Base-by-base conservation (phyloP, 2,113 vertebrate species). In the Zosterops japonicus region DNA sequence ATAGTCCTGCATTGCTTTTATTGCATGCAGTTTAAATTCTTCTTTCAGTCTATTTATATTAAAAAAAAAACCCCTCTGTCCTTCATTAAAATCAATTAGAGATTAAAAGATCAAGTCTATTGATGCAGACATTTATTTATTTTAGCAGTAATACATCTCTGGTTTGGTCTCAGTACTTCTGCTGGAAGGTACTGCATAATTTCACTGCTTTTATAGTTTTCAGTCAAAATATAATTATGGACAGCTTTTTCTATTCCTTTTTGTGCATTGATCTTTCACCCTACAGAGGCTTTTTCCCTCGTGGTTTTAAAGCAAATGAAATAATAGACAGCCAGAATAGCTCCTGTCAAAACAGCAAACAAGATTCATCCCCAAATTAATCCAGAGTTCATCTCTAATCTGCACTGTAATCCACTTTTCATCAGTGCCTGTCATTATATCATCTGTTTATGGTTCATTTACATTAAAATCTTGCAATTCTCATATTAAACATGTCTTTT, bases 331-430 rank as follows among this genome's bases (percentile, higher is more conserved):
- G 33, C 64, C 88, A 86, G 42, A 78, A 87, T 10, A 93, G 29
- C 41, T 92, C 19, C 49, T 64, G 70, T 79, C 71, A 86, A 94
- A 95, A 64, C 12, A 78, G 24, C 56, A 94, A 95, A 89, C 69
- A 89, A 87, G 14, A 75, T 68, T 70, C 56, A 84, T 84, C 39
- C 47, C 47, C 8, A 76, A 94, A 94, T 87, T 81, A 83, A 90
- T 80, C 53, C 42, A 65, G 89, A 67, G 9, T 11, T 84, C 56
- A 79, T 23, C 25, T 89, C 57, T 84, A 84, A 85, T 87, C 52
- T 70, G 44, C n/a, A 56, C 24, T 60, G 16, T 76, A 83, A 83
- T 68, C 44, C 56, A 78, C 81, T 39, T 91, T 89, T 71, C 60
- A 82, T 41, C 56, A 84, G 35, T 25, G 35, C 21, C 61, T 78